Evolutionary conservation across 2,888 invertebrate species (phyloP), one percentile per base, ranked within the genome.

Genomic region (Galeopsomyia nigrocyanea): DNA sequence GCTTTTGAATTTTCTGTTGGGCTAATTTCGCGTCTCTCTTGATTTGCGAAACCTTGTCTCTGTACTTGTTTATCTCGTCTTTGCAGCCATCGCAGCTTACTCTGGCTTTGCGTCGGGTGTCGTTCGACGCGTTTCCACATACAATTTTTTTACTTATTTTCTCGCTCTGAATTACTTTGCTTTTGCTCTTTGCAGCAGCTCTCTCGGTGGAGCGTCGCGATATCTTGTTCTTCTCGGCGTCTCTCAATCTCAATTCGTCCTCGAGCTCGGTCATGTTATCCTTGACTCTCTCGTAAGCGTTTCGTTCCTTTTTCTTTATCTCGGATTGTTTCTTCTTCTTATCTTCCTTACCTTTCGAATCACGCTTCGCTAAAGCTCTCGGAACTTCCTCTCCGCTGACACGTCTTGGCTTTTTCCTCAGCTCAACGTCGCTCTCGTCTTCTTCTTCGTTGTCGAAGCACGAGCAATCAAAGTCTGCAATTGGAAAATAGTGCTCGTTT

Each of bases 201-300:
- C 26, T 21, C 26, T 26, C 56, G 16, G 19, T 26, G 13, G 5
- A 26, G 13, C 55, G 55, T 3, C 9, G 61, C 7, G 26, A 13
- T 26, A 17, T 46, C 16, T 19, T 5, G 14, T 53, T n/a, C 5
- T 49, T 65, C 13, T 19, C 21, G 13, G 22, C 17, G 19, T 60
- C 31, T 9, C 57, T 71, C 6, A 49, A 14, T 49, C 46, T 65
- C 49, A 71, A 55, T 9, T 61, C 53, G 17, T 14, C 22, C 2
- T 60, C 14, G 5, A 65, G 16, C 55, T 65, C 26, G 3, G n/a
- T 13, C 13, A 71, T n/a, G 5, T n/a, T 53, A 46, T 71, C 21
- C 7, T 55, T 65, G 0, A 65, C n/a, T 61, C 49, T 31, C 5
- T 65, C 71, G 19, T 58, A 65, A n/a, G 10, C 58, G 14, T 22